Base-by-base conservation (phyloP, 2,797 vertebrate genomes). In the Cyclopterus lumpus region DNA sequence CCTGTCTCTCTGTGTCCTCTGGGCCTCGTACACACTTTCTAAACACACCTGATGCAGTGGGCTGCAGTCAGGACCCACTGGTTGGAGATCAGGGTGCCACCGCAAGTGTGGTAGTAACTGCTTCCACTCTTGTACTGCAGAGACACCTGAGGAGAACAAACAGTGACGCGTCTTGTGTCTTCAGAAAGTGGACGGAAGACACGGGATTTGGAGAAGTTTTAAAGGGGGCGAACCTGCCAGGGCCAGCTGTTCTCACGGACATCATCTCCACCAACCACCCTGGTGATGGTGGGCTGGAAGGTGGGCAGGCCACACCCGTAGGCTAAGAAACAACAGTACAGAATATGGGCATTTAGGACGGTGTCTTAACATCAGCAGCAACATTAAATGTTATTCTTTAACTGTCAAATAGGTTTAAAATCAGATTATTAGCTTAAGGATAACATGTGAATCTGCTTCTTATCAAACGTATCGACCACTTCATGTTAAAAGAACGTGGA, bases 51-150 rank as follows among this genome's bases (percentile, higher is more conserved):
- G 83, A 97, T 96, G 92, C 97, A 97, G 90, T 97, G 96, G 83
- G 96, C 97, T 22, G 97, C 97, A 2, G 97, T 97, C 83, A 97
- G 8, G 24, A 97, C 96, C 97, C 97, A 98, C 75, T 92, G 89
- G n/a, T 57, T 63, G 42, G 91, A 71, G 63, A 97, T 95, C 90
- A 97, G 95, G 64, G 93, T 94, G 22, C 93, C 96, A 32, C 97
- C 96, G 0, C 97, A 98, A 34, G 95, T 97, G 86, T 98, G 96
- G 59, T 1, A 18, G 93, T 91, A 97, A 24, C 0, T 53, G 28
- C 79, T 86, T 0, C 94, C 93, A 16, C 91, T 93, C 15, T 0
- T 0, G 88, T 95, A 96, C 72, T 97, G 96, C 73, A 97, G 95
- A 74, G 97, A 99, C 28, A 71, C 94, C 97, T 98, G 84, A 53